Evolutionary conservation across 2,888 invertebrate species (phyloP), one percentile per base, ranked within the genome.

Genomic region (Cybosia mesomella): DNA sequence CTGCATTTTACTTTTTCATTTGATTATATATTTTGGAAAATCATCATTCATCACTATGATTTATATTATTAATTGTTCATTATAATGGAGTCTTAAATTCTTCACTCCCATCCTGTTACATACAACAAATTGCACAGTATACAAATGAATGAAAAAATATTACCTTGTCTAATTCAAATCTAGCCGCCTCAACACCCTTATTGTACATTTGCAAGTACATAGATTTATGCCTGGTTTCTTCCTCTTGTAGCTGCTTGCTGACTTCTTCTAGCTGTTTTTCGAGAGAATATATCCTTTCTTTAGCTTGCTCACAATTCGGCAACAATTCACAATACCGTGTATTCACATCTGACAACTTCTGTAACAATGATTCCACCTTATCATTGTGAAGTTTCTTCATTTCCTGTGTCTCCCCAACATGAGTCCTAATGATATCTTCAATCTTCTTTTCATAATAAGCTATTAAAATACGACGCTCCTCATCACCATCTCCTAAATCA

Each of bases 161-260:
- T 92, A 97, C 97, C 96, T 97, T 96, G 85, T 97, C 96, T 81
- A 96, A 95, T 85, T 97, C 96, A 88, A 97, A 95, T 83, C 96
- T 96, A 64, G 97, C 97, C n/a, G 97, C 97, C 87, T 97, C 97
- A 83, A 97, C 96, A 39, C 97, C 97, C 92, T 98, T 97, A 83
- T 97, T 96, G 91, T 97, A 97, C 97, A 98, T 97, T 90, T 98
- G 96, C 87, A 98, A 94, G 91, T 98, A 98, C 93, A 97, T 96
- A 83, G 97, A 96, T 83, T 97, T 97, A 83, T 97, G 97, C 77
- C 96, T 96, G 79, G 95, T 96, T 80, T 97, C 97, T 74, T 97
- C 97, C 64, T 97, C 97, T 71, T 96, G 94, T 39, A 97, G 90
- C 82, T 96, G 97, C 68, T 95, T 95, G 85, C 96, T 96, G 64